A percentile compares a stretch with the other conserved stretches of the same genome.
phyloP scores from a whole-genome alignment of 2,113 vertebrate species.

The Calidris pugnax region DNA sequence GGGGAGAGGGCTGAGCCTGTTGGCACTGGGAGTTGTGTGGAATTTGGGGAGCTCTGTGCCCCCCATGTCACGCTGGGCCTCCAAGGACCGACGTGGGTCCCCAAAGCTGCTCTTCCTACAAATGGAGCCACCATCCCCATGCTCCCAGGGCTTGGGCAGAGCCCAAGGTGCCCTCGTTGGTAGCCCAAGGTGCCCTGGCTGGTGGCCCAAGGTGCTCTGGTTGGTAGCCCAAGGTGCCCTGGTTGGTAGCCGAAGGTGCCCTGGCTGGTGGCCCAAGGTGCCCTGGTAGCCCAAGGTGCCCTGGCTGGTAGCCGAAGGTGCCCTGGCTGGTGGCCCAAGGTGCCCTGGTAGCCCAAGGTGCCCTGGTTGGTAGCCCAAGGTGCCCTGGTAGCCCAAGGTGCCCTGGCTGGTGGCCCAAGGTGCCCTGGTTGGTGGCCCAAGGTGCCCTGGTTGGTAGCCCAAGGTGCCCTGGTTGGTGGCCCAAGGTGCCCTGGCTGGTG shows the following conservation, averaged over 20 bases:
- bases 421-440: no score
- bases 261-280: neutral
- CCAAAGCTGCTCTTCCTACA: rapidly evolving
- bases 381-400: no score
- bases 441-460: neutral
- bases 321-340: neutral
- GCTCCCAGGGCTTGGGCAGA: no score
- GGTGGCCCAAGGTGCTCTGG: no score
- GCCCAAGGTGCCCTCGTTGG: no score
- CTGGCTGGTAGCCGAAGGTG: neutral
- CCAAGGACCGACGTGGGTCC: neutral
- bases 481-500: neutral
- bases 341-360: no score
- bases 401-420: no score
- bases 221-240: neutral
- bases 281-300: no score
- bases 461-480: neutral
- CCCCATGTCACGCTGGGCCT: rapidly evolving
- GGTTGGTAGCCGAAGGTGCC: neutral
- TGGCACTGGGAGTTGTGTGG: neutral
- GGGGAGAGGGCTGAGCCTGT: neutral
- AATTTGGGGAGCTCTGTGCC: neutral
- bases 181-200: no score
- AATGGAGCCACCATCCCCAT: no score
- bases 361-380: no score